phyloP scores from a whole-genome alignment of 1,140 invertebrate species.

The Drosophila mauritiana region DNA sequence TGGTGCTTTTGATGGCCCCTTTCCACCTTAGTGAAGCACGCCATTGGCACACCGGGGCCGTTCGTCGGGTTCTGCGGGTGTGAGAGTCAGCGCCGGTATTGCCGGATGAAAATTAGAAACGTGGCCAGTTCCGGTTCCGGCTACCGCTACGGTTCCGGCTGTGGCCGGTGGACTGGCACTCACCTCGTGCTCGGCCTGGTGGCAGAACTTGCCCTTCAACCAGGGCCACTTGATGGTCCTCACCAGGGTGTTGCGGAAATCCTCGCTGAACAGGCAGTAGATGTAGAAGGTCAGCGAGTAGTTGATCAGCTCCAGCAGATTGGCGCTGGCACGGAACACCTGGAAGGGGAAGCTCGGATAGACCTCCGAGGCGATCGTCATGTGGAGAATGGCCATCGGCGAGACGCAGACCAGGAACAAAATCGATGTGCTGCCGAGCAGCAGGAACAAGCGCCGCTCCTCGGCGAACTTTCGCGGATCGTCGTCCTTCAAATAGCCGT shows the following conservation, averaged over 20 bases:
- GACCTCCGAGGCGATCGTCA: slow-evolving; percentile 88
- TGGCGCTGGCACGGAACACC: slow-evolving; percentile 90
- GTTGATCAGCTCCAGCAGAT: slow-evolving; percentile 90
- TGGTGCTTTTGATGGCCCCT: slow-evolving; percentile 56
- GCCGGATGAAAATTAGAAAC: slow-evolving; percentile 44
- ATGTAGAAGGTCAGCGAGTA: slow-evolving; percentile 93
- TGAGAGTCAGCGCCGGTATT: slow-evolving; percentile 48
- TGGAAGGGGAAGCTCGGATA: slow-evolving; percentile 88
- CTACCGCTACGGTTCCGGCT: slow-evolving; percentile 53
- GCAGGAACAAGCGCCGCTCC: slow-evolving; percentile 88
- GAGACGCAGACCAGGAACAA: slow-evolving; percentile 91
- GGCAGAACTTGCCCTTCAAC: slow-evolving; percentile 71
- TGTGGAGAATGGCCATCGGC: slow-evolving; percentile 90
- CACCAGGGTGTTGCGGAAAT: slow-evolving; percentile 89
- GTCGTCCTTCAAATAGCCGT: slow-evolving; percentile 85
- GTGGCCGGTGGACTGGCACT: slow-evolving; percentile 68
- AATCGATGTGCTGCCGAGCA: slow-evolving; percentile 90
- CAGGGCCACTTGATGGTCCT: slow-evolving; percentile 88
- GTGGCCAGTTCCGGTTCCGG: slow-evolving; percentile 2
- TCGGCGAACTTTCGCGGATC: slow-evolving; percentile 89
- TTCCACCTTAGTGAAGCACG: slow-evolving; percentile 70
- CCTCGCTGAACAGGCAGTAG: slow-evolving; percentile 91
- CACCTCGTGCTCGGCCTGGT: slow-evolving; percentile 75
- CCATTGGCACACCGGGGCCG: slow-evolving; percentile 56
- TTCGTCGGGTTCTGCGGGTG: slow-evolving; percentile 51